phyloP scores from a whole-genome alignment of 2,888 invertebrate genomes.

The Agriopis marginaria region DNA sequence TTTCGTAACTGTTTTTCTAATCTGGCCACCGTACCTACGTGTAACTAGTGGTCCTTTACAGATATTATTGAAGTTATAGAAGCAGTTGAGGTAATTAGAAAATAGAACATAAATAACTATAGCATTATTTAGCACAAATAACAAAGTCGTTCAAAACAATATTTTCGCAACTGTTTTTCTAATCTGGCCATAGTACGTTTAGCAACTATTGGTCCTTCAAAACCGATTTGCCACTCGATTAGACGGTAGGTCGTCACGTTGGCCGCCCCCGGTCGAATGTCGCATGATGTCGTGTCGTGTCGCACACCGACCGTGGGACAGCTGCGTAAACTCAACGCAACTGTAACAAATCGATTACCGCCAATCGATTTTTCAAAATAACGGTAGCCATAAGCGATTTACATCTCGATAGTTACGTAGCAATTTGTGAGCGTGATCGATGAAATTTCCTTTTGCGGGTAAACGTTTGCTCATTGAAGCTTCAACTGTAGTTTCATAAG shows the following conservation, averaged over 20 bases:
- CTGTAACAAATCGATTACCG: conserved; percentile 79
- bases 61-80: background rate
- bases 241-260: conserved; percentile 64
- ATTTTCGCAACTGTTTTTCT: conserved; percentile 38
- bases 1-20: conserved; percentile 44
- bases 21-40: conserved; percentile 53
- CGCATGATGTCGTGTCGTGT: conserved; percentile 46
- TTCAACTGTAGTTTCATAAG: conserved; percentile 84
- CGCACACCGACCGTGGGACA: conserved; percentile 73
- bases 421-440: conserved; percentile 83
- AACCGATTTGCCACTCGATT: conserved; percentile 73
- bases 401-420: conserved; percentile 81
- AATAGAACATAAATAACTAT: background rate
- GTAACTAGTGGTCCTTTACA: conserved; percentile 64
- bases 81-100: background rate
- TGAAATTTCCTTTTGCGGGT: conserved; percentile 81
- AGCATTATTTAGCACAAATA: conserved; percentile 20
- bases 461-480: conserved; percentile 82
- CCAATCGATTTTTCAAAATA: conserved; percentile 84
- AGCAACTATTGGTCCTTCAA: conserved; percentile 70
- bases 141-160: conserved; percentile 12
- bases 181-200: conserved; percentile 59
- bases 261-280: conserved; percentile 58
- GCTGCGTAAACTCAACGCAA: conserved; percentile 79
- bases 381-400: conserved; percentile 81